Evolutionary conservation across 1,140 invertebrate genomes (phyloP), one percentile per base, ranked within the genome.

Genomic region (Drosophila erecta): DNA sequence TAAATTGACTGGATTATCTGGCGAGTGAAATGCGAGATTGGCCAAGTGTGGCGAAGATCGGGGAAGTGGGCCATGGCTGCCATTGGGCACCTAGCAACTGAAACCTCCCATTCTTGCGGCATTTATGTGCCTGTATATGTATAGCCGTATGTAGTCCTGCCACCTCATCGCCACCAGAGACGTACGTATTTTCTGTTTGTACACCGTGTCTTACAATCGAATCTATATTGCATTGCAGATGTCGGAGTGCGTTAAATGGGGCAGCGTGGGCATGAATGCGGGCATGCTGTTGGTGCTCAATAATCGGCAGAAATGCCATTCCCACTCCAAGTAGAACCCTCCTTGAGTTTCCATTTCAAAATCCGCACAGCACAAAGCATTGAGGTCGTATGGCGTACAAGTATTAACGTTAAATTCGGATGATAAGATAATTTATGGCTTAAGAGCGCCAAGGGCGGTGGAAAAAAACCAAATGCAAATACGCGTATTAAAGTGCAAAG

Each of bases 201-300:
- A 60, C 61, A 17, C 38, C n/a, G 59, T 53, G 61, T 77, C 57
- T 81, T 78, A 81, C 57, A 81, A 79, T 65, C 69, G 50, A 89
- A 83, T 75, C 76, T 77, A 79, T 92, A 74, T 94, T 94, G 62
- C 93, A 95, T 94, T 94, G 61, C 93, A 95, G 94, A 94, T 94
- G 85, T 95, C 94, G 91, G 94, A 95, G 92, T 94, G 94, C 77
- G 93, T 94, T 64, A 95, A 94, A 90, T 95, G 94, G 94, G 94
- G 94, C 78, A 95, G 93, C 92, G 93, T 95, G 79, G 94, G 94
- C 84, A 94, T 95, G 93, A 95, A 94, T 89, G 94, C 94, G 91
- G 94, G 94, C 77, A 93, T 95, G 69, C 93, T 95, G 92, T 92
- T 95, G 58, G 93, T 94, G 64, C 94, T 93, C 81, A 94, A 94